Evolutionary conservation across 2,113 vertebrate genomes (phyloP).

Genomic region (Lipotes vexillifer): DNA sequence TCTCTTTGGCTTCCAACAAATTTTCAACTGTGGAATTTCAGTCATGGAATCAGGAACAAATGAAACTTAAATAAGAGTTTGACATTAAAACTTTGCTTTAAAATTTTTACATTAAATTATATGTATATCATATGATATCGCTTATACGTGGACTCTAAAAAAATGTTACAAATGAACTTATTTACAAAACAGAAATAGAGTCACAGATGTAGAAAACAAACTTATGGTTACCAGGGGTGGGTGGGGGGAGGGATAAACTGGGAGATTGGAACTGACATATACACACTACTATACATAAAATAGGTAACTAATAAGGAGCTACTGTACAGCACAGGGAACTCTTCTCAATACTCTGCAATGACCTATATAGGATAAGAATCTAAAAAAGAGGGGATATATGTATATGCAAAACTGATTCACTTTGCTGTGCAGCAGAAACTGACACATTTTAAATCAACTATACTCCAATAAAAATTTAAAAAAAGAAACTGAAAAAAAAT

Average conservation of each 20-base stretch:
- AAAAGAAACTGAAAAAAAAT: not conserved
- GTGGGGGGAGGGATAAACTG: not conserved
- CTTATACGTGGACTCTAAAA: not conserved
- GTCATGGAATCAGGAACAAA: not conserved
- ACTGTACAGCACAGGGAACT: not conserved
- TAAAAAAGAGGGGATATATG: not conserved
- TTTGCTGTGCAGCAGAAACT: not conserved
- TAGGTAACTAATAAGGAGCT: not conserved
- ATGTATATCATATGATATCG: not conserved
- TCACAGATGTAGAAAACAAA: not conserved
- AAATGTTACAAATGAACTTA: not conserved
- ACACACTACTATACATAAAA: not conserved
- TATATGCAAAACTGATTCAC: not conserved
- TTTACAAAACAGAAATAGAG: not conserved
- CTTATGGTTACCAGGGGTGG: not conserved
- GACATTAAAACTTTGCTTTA: not conserved
- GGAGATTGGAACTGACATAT: not conserved
- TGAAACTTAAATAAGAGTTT: not conserved
- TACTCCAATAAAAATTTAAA: not conserved
- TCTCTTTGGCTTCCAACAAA: slow-evolving; percentile 1
- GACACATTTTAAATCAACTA: not conserved
- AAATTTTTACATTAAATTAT: not conserved
- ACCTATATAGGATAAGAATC: not conserved
- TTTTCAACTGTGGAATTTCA: not conserved
- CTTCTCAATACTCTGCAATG: not conserved